Evolutionary conservation across 2,797 vertebrate genomes (phyloP).

Genomic region (Sphaeramia orbicularis): DNA sequence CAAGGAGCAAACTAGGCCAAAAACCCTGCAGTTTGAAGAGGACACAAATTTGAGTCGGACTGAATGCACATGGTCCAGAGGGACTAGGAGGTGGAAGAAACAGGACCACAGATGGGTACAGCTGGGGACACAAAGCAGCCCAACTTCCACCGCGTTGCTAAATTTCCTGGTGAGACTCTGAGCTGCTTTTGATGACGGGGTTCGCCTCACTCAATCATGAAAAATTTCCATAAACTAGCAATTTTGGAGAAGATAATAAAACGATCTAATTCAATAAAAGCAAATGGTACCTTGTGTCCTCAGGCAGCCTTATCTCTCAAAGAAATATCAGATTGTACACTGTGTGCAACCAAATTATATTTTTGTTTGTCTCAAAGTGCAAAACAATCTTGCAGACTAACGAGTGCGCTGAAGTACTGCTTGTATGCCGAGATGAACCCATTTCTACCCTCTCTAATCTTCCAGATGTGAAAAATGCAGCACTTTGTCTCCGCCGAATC

Average conservation of each 20-base stretch:
- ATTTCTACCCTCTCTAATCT: slow-evolving; percentile 51
- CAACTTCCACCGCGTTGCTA: slow-evolving; percentile 25
- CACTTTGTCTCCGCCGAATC: slow-evolving; percentile 18
- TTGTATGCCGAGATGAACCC: slow-evolving; percentile 33
- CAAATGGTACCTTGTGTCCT: slow-evolving; percentile 55
- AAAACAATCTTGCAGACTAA: slow-evolving; percentile 60
- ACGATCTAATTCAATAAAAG: slow-evolving; percentile 60
- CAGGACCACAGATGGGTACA: slow-evolving; percentile 34
- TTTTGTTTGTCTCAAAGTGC: slow-evolving; percentile 66
- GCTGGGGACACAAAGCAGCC: slow-evolving; percentile 33
- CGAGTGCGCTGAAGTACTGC: slow-evolving; percentile 38
- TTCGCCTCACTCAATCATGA: slow-evolving; percentile 46
- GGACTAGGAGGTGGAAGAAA: slow-evolving; percentile 33
- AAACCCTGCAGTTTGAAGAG: no score
- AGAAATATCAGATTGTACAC: slow-evolving; percentile 56
- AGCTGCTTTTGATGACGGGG: slow-evolving; percentile 44
- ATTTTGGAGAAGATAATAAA: slow-evolving; percentile 63
- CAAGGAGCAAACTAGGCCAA: slow-evolving; percentile 50
- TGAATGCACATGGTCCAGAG: slow-evolving; percentile 43
- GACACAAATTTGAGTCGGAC: no score
- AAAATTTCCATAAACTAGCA: slow-evolving; percentile 62
- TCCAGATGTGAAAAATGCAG: slow-evolving; percentile 52
- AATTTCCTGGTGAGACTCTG: slow-evolving; percentile 33
- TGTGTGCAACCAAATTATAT: slow-evolving; percentile 60
- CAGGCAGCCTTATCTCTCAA: slow-evolving; percentile 47